Percentiles rank a stretch among this genome's conserved stretches.
These are phyloP conservation scores for Sycophaga agraensis DNA, from an alignment of 1,140 invertebrate species.

Conservation along the genomic window DNA sequence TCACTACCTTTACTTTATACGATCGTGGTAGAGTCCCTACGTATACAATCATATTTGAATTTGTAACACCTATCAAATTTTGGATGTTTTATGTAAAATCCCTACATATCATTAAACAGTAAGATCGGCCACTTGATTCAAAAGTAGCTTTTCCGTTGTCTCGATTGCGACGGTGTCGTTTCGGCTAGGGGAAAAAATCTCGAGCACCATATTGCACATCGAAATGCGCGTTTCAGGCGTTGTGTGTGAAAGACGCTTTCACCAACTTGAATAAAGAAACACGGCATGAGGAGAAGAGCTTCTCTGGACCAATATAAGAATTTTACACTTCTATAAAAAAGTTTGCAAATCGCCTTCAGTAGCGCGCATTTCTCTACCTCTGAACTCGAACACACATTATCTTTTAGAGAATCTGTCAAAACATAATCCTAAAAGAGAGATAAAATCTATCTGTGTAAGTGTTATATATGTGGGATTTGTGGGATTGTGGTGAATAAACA, in stretches of 20 bases:
- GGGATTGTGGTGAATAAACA: too few species aligned
- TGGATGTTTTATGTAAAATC: too few species aligned
- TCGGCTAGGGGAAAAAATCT: too few species aligned
- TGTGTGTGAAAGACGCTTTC: constrained; percentile 13
- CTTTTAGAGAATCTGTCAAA: not conserved
- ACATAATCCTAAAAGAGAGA: not conserved
- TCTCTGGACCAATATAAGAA: constrained; percentile 32
- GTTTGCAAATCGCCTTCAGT: not conserved
- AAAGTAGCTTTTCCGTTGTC: too few species aligned
- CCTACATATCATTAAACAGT: constrained; percentile 27
- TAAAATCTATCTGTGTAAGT: constrained; percentile 21
- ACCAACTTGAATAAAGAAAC: constrained; percentile 11
- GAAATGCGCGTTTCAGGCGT: too few species aligned
- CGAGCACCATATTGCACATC: too few species aligned
- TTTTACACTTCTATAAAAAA: constrained; percentile 32
- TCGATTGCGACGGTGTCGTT: too few species aligned
- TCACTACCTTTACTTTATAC: too few species aligned
- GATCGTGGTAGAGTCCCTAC: too few species aligned
- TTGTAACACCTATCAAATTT: too few species aligned
- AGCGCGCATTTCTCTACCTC: constrained; percentile 14
- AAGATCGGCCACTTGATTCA: not conserved
- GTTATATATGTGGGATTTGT: too few species aligned
- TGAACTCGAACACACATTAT: not conserved
- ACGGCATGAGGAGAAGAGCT: constrained; percentile 25
- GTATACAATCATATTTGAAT: too few species aligned